A percentile compares a stretch with the other conserved stretches of the same genome.
Evolutionary conservation across 2,797 vertebrate genomes (phyloP).

Genomic region (Propithecus perrieri): DNA sequence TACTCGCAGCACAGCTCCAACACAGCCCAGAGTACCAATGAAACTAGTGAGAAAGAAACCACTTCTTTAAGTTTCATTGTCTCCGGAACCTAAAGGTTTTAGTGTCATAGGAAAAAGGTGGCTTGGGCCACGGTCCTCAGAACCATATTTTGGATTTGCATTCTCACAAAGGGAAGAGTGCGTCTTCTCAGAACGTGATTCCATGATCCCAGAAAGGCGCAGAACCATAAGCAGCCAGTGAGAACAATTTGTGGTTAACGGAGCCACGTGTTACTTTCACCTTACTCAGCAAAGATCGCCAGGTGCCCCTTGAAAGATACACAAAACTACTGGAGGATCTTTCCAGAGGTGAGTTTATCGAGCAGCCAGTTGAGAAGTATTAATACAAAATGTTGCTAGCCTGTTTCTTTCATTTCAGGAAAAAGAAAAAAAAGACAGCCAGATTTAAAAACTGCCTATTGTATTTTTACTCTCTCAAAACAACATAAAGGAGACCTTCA

Average conservation of each 20-base stretch:
- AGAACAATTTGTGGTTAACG: neutral
- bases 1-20: neutral
- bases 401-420: conserved; percentile 34
- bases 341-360: conserved; percentile 48
- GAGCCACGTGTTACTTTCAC: conserved; percentile 46
- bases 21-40: neutral
- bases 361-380: neutral
- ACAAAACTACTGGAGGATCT: conserved; percentile 47
- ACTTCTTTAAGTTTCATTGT: neutral
- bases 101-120: neutral
- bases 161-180: neutral
- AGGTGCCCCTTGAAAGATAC: conserved; percentile 46
- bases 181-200: neutral
- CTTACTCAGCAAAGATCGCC: conserved; percentile 48
- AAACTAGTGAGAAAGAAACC: neutral
- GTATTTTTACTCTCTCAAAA: neutral
- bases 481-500: neutral
- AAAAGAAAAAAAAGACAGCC: neutral
- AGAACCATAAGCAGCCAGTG: neutral
- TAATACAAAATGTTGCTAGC: conserved; percentile 37
- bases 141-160: neutral
- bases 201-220: neutral
- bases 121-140: neutral
- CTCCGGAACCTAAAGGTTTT: neutral
- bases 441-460: neutral